A percentile compares a stretch with the other conserved stretches of the same genome.
Evolutionary conservation across 2,113 vertebrate species (phyloP).

Genomic region (Neolamprologus devosi): DNA sequence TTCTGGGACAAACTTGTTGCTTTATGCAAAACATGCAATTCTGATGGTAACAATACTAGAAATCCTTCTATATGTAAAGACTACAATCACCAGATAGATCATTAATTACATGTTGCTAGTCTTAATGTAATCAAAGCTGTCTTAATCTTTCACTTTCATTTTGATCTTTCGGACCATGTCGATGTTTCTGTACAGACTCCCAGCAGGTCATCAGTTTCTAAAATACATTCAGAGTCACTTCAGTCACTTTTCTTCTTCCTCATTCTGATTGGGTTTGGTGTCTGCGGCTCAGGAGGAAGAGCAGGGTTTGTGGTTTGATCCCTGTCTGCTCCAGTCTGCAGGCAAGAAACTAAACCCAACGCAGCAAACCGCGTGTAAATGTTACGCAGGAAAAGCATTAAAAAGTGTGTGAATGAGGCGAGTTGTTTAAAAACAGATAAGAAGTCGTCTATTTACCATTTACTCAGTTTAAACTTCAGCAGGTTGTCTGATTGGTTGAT

Average conservation of each 20-base stretch:
- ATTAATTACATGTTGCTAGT: background rate
- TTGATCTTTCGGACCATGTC: background rate
- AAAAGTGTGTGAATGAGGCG: background rate
- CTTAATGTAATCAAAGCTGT: background rate
- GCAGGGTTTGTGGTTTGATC: background rate
- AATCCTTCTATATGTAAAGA: background rate
- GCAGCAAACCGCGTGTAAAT: background rate
- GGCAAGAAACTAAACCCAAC: background rate
- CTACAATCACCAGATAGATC: background rate
- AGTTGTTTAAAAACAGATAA: background rate
- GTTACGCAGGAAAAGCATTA: background rate
- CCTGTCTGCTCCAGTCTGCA: background rate
- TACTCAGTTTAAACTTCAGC: background rate
- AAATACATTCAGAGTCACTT: background rate
- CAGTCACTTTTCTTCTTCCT: background rate
- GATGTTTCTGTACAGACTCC: background rate
- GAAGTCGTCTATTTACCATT: fast-evolving
- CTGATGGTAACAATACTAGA: background rate
- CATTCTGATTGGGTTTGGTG: background rate
- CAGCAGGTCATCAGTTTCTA: background rate
- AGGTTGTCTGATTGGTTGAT: background rate
- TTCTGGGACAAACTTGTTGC: background rate
- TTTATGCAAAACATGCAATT: background rate
- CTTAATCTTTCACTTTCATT: background rate
- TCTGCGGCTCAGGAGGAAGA: background rate